Evolutionary conservation across 2,888 invertebrate species (phyloP).

Genomic region (Luperina nickerlii): DNA sequence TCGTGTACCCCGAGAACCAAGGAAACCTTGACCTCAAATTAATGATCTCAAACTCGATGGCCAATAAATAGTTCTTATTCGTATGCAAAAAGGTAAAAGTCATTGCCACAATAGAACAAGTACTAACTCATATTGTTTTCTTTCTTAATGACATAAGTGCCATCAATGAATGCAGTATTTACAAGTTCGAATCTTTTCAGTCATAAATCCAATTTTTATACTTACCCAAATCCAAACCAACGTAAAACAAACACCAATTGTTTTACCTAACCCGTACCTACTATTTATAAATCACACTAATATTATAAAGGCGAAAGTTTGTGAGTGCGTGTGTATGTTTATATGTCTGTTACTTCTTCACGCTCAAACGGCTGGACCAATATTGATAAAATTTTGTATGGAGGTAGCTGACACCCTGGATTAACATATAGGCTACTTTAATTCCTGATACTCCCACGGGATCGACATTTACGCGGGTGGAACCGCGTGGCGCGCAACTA

Average conservation of each 20-base stretch:
- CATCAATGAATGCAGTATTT: background rate
- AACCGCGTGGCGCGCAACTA: too few relatives aligned
- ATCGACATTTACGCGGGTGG: too few relatives aligned
- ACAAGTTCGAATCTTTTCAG: constrained; percentile 1
- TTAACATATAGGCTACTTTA: too few relatives aligned
- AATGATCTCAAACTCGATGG: background rate
- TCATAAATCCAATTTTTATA: background rate
- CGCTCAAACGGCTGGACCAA: too few relatives aligned
- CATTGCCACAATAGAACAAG: background rate
- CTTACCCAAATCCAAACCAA: background rate
- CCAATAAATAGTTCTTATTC: background rate
- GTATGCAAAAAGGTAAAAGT: background rate
- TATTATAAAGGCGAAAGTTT: too few relatives aligned
- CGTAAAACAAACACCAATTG: constrained; percentile 38
- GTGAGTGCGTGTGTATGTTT: too few relatives aligned
- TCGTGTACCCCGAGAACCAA: background rate
- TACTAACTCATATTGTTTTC: background rate
- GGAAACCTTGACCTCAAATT: background rate
- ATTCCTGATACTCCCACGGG: too few relatives aligned
- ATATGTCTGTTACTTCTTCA: too few relatives aligned
- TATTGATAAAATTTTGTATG: too few relatives aligned
- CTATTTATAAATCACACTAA: constrained; percentile 34
- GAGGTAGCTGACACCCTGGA: too few relatives aligned
- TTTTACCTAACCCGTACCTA: constrained; percentile 43
- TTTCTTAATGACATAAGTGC: background rate